These are phyloP conservation scores for Agriopis leucophaearia DNA, from an alignment of 2,888 invertebrate species.

Conservation along the genomic window DNA sequence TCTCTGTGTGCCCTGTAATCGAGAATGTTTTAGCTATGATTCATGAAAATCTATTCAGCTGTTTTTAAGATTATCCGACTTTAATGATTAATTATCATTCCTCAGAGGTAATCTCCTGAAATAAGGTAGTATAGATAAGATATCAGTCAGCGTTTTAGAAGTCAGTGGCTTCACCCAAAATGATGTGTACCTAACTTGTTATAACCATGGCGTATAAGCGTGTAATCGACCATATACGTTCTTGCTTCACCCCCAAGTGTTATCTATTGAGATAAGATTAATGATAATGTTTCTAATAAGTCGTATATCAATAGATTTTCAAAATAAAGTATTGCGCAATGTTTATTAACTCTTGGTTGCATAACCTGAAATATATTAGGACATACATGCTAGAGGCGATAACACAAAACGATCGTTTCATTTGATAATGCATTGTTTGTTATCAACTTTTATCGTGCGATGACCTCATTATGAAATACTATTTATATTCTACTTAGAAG, in stretches of 20 bases:
- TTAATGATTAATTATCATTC: no score
- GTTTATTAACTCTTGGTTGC: constrained; percentile 11
- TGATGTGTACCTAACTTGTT: no score
- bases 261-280: constrained; percentile 9
- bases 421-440: constrained; percentile 27
- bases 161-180: no score
- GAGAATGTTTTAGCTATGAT: no score
- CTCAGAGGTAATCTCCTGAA: no score
- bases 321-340: constrained; percentile 24
- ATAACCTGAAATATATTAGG: constrained; percentile 18
- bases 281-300: not conserved
- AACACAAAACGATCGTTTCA: constrained; percentile 1
- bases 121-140: no score
- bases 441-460: constrained; percentile 29
- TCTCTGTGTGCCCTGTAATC: no score
- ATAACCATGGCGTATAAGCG: no score
- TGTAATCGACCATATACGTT: not conserved
- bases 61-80: no score
- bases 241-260: not conserved
- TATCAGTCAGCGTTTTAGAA: no score
- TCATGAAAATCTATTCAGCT: no score
- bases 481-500: no score
- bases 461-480: constrained; percentile 15
- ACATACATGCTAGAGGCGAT: constrained; percentile 14
- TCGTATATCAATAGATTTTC: constrained; percentile 10